phyloP scores from a whole-genome alignment of 1,140 invertebrate genomes.

The Akabosia matsudoensis region DNA sequence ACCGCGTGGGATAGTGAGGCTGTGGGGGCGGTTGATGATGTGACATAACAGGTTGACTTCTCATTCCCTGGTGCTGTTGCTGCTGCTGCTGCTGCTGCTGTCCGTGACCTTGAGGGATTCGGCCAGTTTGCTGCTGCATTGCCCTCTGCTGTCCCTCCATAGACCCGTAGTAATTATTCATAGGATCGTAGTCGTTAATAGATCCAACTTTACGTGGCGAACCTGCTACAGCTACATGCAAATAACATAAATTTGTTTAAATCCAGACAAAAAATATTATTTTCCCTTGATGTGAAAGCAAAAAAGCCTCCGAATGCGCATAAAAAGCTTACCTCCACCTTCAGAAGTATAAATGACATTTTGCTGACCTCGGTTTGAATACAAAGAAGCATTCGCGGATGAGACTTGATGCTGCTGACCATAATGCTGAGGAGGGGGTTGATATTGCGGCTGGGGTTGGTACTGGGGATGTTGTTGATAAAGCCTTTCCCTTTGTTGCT shows the following conservation, averaged over 20 bases:
- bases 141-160: slow-evolving; percentile 52
- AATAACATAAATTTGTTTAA: slow-evolving; percentile 14
- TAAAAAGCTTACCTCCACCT: slow-evolving; percentile 38
- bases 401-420: slow-evolving; percentile 33
- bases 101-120: neutral
- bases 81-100: slow-evolving; percentile 71
- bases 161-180: slow-evolving; percentile 85
- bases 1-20: slow-evolving; percentile 51
- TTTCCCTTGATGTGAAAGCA: neutral
- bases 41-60: slow-evolving; percentile 37
- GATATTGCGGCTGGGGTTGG: slow-evolving; percentile 35
- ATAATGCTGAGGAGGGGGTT: slow-evolving; percentile 33
- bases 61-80: slow-evolving; percentile 44
- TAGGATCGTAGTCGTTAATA: slow-evolving; percentile 90
- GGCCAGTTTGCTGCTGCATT: slow-evolving; percentile 26
- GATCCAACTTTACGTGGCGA: slow-evolving; percentile 73
- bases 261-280: neutral
- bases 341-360: slow-evolving; percentile 83
- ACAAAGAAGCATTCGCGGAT: slow-evolving; percentile 62
- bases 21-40: slow-evolving; percentile 35
- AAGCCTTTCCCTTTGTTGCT: slow-evolving; percentile 37
- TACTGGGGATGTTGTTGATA: slow-evolving; percentile 32
- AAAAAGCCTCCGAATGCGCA: neutral
- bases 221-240: slow-evolving; percentile 59
- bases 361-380: slow-evolving; percentile 63